These are phyloP conservation scores for Oncopodura yosiiana DNA, from an alignment of 1,140 invertebrate genomes.

Conservation along the genomic window DNA sequence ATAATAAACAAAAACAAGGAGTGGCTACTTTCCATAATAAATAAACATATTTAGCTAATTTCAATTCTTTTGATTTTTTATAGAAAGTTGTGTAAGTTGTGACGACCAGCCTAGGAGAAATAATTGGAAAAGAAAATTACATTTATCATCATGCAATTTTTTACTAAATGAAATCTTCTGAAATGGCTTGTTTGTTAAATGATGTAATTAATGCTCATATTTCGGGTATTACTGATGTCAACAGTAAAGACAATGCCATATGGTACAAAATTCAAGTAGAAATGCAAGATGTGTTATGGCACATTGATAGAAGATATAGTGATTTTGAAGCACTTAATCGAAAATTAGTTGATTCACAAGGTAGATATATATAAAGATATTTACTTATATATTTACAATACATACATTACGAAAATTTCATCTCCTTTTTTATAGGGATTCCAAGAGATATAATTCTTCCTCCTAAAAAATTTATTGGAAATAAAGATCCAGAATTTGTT, in stretches of 20 bases:
- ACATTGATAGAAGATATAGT: slow-evolving; percentile 70
- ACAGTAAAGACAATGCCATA: slow-evolving; percentile 47
- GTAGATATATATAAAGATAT: slow-evolving; percentile 1
- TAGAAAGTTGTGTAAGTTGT: too few species aligned
- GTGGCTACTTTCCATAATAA: too few species aligned
- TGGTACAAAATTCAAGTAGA: slow-evolving; percentile 58
- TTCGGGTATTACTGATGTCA: slow-evolving; percentile 46
- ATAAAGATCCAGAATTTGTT: slow-evolving; percentile 68
- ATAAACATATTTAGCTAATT: too few species aligned
- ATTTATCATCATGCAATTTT: background rate
- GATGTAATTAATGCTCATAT: slow-evolving; percentile 50
- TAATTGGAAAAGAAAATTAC: too few species aligned
- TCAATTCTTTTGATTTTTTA: too few species aligned
- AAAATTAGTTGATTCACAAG: slow-evolving; percentile 62
- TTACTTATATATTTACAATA: background rate
- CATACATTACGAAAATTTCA: background rate
- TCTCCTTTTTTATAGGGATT: slow-evolving; percentile 43
- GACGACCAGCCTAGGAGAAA: too few species aligned
- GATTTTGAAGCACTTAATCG: slow-evolving; percentile 82
- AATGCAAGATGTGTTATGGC: slow-evolving; percentile 64
- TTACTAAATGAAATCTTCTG: background rate
- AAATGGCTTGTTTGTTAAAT: slow-evolving; percentile 54
- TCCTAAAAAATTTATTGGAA: slow-evolving; percentile 78
- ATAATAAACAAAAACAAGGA: too few species aligned
- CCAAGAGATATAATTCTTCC: slow-evolving; percentile 70